A percentile compares a stretch with the other conserved stretches of the same genome.
These are phyloP conservation scores for Lycophotia porphyrea DNA, from an alignment of 2,888 invertebrate genomes.

Conservation along the genomic window DNA sequence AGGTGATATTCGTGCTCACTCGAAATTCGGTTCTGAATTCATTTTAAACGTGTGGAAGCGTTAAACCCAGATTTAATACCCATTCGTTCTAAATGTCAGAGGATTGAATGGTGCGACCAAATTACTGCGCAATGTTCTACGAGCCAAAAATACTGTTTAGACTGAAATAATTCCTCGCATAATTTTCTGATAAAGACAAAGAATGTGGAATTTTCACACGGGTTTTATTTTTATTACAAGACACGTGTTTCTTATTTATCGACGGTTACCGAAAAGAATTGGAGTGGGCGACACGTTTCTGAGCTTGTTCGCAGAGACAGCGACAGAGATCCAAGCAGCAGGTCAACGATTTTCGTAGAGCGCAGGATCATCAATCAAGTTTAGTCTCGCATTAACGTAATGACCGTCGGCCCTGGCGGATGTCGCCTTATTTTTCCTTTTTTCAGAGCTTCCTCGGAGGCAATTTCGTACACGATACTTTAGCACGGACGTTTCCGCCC, in stretches of 20 bases:
- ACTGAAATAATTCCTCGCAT: conserved; percentile 18
- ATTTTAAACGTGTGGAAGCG: conserved; percentile 54
- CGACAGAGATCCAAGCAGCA: conserved; percentile 67
- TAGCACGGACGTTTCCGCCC: conserved; percentile 83
- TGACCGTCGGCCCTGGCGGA: conserved; percentile 87
- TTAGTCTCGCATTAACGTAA: conserved; percentile 90
- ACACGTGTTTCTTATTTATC: conserved; percentile 27
- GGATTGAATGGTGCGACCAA: conserved; percentile 52
- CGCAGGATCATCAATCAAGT: conserved; percentile 87
- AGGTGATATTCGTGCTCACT: conserved; percentile 55
- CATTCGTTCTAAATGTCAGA: conserved; percentile 53
- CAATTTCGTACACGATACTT: conserved; percentile 87
- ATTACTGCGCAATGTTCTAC: conserved; percentile 43
- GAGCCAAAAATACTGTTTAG: conserved; percentile 35
- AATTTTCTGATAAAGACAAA: conserved; percentile 25
- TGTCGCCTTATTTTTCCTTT: conserved; percentile 88
- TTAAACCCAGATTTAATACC: conserved; percentile 59
- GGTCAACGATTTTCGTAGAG: conserved; percentile 76
- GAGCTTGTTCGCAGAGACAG: conserved; percentile 65
- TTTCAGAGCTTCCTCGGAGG: conserved; percentile 79
- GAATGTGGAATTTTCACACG: conserved; percentile 6
- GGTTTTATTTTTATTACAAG: conserved; percentile 20
- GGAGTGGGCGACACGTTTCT: conserved; percentile 53
- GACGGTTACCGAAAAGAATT: conserved; percentile 37
- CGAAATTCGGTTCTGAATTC: conserved; percentile 45